Base-by-base conservation (phyloP, 2,113 vertebrate genomes). In the Toxotes jaculatrix region DNA sequence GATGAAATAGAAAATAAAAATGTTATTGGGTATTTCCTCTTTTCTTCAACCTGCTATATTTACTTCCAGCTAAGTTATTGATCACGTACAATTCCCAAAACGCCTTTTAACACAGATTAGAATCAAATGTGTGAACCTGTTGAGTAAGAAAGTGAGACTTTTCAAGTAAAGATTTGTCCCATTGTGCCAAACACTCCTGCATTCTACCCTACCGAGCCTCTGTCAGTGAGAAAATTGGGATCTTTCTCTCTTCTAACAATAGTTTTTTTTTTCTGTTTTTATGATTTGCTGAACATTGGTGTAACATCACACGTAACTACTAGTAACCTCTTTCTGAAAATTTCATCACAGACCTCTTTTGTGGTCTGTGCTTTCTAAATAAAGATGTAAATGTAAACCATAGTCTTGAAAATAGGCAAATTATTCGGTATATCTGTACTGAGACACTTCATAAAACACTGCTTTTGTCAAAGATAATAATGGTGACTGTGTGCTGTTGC, bases 241-340 rank as follows among this genome's bases (percentile, higher is more conserved):
- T 84, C 65, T 42, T 61, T 80, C 64, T 21, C n/a, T 84, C 57
- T 74, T 70, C 74, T 75, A 59, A 82, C 87, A 78, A 76, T 76
- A 81, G 81, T 68, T 68, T 80, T 65, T 56, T 84, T 53, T 83
- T 56, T 84, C 53, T 83, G 53, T 65, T 68, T 47, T 66, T 80
- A 45, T 34, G 85, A 82, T 86, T 27, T 84, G 77, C 56, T 40
- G 70, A 84, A 65, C 77, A 87, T 79, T 84, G 79, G 60, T 38
- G 63, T 83, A 84, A 70, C 70, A 78, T 82, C 83, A 27, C 75
- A 78, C 19, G 19, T 17, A 78, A 88, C 70, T 63, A n/a, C 77
- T 38, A 60, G 77, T 64, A 87, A 84, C 72, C 66, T 84, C 70
- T 71, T 81, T 84, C 66, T 67, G 40, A 79, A 82, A 68, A 40